phyloP scores from a whole-genome alignment of 2,888 invertebrate species.

The Dyspetes luteomarginatus region DNA sequence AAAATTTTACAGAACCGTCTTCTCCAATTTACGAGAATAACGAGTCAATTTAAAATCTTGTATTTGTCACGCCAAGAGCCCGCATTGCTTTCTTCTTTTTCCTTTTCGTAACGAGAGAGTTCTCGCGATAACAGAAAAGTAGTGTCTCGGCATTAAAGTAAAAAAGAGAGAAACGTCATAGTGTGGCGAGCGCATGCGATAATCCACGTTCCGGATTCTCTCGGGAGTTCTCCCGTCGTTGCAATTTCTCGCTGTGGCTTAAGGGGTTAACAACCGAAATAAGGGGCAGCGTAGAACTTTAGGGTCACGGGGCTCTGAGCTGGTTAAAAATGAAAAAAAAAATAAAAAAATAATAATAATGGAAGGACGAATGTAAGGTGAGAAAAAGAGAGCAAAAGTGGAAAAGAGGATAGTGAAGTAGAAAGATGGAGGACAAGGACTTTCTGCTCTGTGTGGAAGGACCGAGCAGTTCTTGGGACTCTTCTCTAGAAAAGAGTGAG shows the following conservation, averaged over 20 bases:
- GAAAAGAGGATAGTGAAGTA: constrained; percentile 26
- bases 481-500: constrained; percentile 30
- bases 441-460: constrained; percentile 9
- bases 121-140: constrained; percentile 30
- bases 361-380: constrained; percentile 44
- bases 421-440: constrained; percentile 18
- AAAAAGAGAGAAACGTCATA: constrained; percentile 24
- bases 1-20: not conserved
- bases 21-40: constrained; percentile 37
- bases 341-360: not conserved
- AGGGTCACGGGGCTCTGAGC: constrained; percentile 50
- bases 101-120: constrained; percentile 42
- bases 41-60: constrained; percentile 60
- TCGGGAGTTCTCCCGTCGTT: constrained; percentile 38
- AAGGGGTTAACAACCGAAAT: constrained; percentile 74
- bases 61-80: constrained; percentile 59
- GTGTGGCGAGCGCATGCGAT: constrained; percentile 48
- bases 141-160: not conserved
- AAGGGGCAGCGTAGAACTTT: constrained; percentile 54
- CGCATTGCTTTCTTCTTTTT: constrained; percentile 37
- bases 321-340: constrained; percentile 31
- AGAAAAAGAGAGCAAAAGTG: constrained; percentile 37
- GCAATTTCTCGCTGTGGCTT: constrained; percentile 39
- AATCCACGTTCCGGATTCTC: constrained; percentile 67
- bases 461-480: constrained; percentile 6